A percentile compares a stretch with the other conserved stretches of the same genome.
Evolutionary conservation across 2,113 vertebrate genomes (phyloP).

Genomic region (Colistium nudipinnis): DNA sequence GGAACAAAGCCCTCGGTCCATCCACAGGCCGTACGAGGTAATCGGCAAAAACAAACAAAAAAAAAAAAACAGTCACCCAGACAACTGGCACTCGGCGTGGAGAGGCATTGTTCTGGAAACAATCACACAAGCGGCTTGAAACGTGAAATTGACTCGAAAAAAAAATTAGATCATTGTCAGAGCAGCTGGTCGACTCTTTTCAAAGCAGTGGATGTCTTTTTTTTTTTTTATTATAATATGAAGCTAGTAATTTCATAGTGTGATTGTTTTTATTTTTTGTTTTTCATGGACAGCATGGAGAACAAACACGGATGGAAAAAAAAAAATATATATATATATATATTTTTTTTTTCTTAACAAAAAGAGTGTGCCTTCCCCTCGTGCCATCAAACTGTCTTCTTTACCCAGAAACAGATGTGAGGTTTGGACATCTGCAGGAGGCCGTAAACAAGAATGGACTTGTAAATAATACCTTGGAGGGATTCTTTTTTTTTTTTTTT

Average conservation of each 20-base stretch:
- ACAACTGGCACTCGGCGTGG: slow-evolving; percentile 42
- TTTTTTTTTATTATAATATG: slow-evolving; percentile 10
- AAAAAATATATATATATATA: background rate
- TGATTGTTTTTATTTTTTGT: slow-evolving; percentile 14
- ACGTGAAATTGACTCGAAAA: slow-evolving; percentile 17
- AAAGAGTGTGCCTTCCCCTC: slow-evolving; percentile 15
- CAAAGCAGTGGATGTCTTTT: background rate
- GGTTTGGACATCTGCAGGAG: slow-evolving; percentile 24
- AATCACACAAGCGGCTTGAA: slow-evolving; percentile 29
- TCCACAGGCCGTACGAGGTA: slow-evolving; percentile 37
- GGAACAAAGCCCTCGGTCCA: slow-evolving; percentile 57
- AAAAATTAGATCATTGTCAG: slow-evolving; percentile 40
- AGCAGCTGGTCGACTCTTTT: slow-evolving; percentile 24
- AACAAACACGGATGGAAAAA: background rate
- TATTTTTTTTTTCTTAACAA: slow-evolving; percentile 18
- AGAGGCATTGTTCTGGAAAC: slow-evolving; percentile 44
- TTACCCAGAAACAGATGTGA: slow-evolving; percentile 52
- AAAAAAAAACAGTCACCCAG: slow-evolving; percentile 33
- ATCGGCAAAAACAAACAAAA: slow-evolving; percentile 45
- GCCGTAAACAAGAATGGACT: slow-evolving; percentile 23
- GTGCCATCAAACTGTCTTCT: slow-evolving; percentile 47
- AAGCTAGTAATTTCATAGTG: slow-evolving; percentile 24
- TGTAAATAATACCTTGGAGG: slow-evolving; percentile 26
- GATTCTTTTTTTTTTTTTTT: slow-evolving; percentile 33
- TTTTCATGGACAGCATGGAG: background rate